These are phyloP conservation scores for Myanophis thanlyinensis DNA, from an alignment of 2,113 vertebrate species.

Conservation along the genomic window DNA sequence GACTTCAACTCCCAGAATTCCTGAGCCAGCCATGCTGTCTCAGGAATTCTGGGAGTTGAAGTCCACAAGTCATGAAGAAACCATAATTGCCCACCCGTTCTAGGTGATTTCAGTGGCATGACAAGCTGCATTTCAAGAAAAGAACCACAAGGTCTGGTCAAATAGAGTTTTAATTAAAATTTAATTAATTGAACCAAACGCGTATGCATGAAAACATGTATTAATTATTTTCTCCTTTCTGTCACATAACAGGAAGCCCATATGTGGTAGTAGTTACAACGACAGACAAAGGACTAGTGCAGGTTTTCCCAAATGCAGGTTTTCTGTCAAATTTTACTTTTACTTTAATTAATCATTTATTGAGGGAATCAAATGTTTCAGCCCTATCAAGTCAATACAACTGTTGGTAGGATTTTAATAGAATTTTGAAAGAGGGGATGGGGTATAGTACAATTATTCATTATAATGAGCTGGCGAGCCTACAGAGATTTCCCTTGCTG, in stretches of 20 bases:
- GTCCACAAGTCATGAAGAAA: too few relatives aligned
- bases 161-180: background rate
- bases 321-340: background rate
- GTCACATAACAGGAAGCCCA: background rate
- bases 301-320: background rate
- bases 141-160: background rate
- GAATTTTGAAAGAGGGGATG: slow-evolving; percentile 49
- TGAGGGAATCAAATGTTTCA: background rate
- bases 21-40: too few relatives aligned
- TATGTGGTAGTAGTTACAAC: background rate
- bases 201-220: background rate
- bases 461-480: slow-evolving; percentile 1
- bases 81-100: too few relatives aligned
- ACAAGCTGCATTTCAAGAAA: background rate
- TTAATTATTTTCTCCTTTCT: background rate
- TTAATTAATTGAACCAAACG: background rate
- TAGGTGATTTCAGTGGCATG: background rate
- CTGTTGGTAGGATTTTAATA: slow-evolving; percentile 49
- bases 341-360: background rate
- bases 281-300: background rate
- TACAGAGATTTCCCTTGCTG: background rate
- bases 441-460: slow-evolving; percentile 9
- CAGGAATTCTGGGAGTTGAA: too few relatives aligned
- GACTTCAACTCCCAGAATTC: too few relatives aligned
- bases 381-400: slow-evolving; percentile 7